phyloP scores from a whole-genome alignment of 2,888 invertebrate genomes.

The Lycia hirtaria region DNA sequence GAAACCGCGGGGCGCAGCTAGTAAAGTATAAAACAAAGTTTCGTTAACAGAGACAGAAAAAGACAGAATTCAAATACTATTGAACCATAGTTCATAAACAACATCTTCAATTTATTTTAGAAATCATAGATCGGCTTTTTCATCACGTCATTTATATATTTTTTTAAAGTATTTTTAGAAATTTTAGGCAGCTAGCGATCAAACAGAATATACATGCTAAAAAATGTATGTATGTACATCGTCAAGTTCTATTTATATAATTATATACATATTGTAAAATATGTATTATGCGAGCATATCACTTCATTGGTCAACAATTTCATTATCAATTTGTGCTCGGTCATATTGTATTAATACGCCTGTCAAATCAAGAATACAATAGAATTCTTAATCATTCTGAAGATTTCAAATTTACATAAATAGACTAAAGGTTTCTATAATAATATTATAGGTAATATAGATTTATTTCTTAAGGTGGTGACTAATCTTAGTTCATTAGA shows the following conservation, averaged over 20 bases:
- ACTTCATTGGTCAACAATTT: constrained; percentile 32
- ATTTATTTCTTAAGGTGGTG: too few relatives aligned
- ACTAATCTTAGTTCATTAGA: too few relatives aligned
- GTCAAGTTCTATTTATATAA: background rate
- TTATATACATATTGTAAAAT: background rate
- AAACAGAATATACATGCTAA: background rate
- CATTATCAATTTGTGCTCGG: constrained; percentile 38
- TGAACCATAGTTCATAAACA: too few relatives aligned
- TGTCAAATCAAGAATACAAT: background rate
- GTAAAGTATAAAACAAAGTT: too few relatives aligned
- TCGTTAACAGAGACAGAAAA: too few relatives aligned
- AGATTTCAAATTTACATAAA: background rate
- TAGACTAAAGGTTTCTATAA: background rate
- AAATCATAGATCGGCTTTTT: too few relatives aligned
- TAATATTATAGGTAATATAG: background rate
- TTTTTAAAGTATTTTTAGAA: too few relatives aligned
- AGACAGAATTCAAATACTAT: too few relatives aligned
- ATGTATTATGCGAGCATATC: constrained; percentile 2
- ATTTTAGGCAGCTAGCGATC: too few relatives aligned
- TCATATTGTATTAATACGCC: background rate
- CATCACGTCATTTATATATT: too few relatives aligned
- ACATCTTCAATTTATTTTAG: too few relatives aligned
- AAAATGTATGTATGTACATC: background rate
- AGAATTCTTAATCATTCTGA: background rate
- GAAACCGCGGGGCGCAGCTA: too few relatives aligned